phyloP scores from a whole-genome alignment of 2,888 invertebrate species.

The Esperia sulphurella region DNA sequence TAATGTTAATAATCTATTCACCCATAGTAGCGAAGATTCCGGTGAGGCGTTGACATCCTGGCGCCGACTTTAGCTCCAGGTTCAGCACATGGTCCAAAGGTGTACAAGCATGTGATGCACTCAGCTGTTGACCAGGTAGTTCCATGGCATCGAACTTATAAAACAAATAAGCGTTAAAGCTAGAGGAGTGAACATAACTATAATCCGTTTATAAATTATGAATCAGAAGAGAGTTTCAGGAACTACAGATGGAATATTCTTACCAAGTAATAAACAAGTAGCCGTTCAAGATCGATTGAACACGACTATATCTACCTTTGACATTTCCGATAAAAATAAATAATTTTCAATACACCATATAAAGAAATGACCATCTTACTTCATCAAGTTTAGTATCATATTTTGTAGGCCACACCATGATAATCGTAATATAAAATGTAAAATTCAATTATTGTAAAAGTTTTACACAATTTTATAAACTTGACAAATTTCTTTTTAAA shows the following conservation, averaged over 20 bases:
- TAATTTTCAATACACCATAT: background rate
- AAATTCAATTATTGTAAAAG: too few species aligned
- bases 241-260: too few species aligned
- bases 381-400: slow-evolving; percentile 49
- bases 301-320: too few species aligned
- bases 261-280: too few species aligned
- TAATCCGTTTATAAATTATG: too few species aligned
- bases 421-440: too few species aligned
- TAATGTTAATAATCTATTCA: slow-evolving; percentile 17
- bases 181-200: too few species aligned
- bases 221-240: too few species aligned
- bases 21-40: slow-evolving; percentile 78
- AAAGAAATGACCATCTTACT: slow-evolving; percentile 32
- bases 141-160: slow-evolving; percentile 62
- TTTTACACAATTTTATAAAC: too few species aligned
- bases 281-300: too few species aligned
- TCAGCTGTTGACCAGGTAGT: slow-evolving; percentile 69
- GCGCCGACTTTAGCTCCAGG: slow-evolving; percentile 62
- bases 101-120: slow-evolving; percentile 64
- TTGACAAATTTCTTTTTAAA: too few species aligned
- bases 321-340: too few species aligned
- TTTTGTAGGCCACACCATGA: slow-evolving; percentile 64
- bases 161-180: background rate
- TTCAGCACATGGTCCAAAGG: slow-evolving; percentile 71
- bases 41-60: slow-evolving; percentile 71